A percentile compares a stretch with the other conserved stretches of the same genome.
Evolutionary conservation across 2,888 invertebrate genomes (phyloP).

Genomic region (Ctenicera cuprea): DNA sequence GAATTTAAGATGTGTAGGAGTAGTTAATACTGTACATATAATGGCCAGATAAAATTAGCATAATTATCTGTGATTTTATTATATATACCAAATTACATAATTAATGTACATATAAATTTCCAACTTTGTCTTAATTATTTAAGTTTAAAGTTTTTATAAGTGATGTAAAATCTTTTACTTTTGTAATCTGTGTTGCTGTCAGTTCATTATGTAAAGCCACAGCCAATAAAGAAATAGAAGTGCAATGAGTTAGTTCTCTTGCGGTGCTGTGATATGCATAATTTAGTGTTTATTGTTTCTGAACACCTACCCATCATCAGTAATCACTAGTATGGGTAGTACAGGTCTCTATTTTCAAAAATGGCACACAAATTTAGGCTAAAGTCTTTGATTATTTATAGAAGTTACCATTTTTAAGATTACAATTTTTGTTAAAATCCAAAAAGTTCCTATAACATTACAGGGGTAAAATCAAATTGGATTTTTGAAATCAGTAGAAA

Average conservation of each 20-base stretch:
- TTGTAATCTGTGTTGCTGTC: constrained; percentile 67
- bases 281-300: not conserved
- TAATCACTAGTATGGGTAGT: too few relatives aligned
- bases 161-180: constrained; percentile 68
- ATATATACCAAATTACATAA: constrained; percentile 65
- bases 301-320: not conserved
- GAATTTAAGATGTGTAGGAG: constrained; percentile 41
- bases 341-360: too few relatives aligned
- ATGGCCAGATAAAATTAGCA: constrained; percentile 69
- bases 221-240: constrained; percentile 62
- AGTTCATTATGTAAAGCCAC: constrained; percentile 66
- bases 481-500: too few relatives aligned
- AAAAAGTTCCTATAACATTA: too few relatives aligned
- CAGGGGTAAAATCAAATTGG: too few relatives aligned
- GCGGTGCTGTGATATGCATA: not conserved
- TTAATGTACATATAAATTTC: constrained; percentile 56
- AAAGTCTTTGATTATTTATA: too few relatives aligned
- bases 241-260: constrained; percentile 21
- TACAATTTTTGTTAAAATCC: too few relatives aligned
- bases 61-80: constrained; percentile 71
- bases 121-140: constrained; percentile 63
- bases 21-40: constrained; percentile 59
- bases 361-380: too few relatives aligned
- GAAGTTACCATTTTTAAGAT: too few relatives aligned
- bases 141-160: constrained; percentile 68